phyloP scores from a whole-genome alignment of 2,797 vertebrate genomes.

The Alcedo atthis region DNA sequence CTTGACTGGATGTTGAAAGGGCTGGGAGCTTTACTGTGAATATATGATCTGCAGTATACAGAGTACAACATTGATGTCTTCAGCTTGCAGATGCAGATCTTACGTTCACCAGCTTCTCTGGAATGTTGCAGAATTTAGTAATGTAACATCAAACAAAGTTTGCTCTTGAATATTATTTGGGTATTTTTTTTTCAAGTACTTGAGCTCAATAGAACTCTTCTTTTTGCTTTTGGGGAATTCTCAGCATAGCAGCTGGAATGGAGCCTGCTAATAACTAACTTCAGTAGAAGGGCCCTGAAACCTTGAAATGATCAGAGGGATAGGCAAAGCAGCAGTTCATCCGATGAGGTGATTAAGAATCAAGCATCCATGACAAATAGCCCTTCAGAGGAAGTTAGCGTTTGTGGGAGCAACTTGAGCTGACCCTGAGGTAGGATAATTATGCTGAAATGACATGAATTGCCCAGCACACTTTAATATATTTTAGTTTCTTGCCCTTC shows the following conservation, averaged over 20 bases:
- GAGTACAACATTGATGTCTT: accelerated
- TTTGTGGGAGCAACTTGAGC: conserved; percentile 45
- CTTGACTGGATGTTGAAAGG: neutral
- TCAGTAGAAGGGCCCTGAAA: neutral
- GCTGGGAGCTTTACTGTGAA: neutral
- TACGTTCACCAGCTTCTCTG: neutral
- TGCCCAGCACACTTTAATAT: neutral
- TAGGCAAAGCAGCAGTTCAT: conserved; percentile 39
- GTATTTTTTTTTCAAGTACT: neutral
- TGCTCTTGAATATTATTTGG: neutral
- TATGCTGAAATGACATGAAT: conserved; percentile 38
- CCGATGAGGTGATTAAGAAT: conserved; percentile 63
- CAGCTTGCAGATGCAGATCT: neutral
- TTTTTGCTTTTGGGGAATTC: neutral
- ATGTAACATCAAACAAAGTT: neutral
- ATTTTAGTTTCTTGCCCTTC: conserved; percentile 57
- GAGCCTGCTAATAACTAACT: neutral
- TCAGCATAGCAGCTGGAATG: neutral
- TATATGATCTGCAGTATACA: accelerated
- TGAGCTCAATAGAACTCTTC: neutral
- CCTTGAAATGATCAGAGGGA: conserved; percentile 16
- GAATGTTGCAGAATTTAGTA: neutral
- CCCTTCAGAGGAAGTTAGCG: conserved; percentile 48
- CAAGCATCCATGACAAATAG: conserved; percentile 65
- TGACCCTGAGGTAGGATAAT: conserved; percentile 61